phyloP scores from a whole-genome alignment of 2,888 invertebrate genomes.

The Acleris cristana region DNA sequence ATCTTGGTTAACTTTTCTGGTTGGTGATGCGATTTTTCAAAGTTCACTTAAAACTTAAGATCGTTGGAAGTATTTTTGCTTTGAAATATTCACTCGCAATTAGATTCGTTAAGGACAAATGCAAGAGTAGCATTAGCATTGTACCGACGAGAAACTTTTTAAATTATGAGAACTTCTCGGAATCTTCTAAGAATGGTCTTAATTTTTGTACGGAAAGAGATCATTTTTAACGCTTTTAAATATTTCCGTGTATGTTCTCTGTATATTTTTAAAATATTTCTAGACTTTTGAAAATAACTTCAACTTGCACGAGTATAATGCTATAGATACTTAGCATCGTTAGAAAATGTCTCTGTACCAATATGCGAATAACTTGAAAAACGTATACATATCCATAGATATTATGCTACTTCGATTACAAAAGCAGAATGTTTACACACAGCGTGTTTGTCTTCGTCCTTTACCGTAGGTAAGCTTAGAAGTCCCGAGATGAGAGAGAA shows the following conservation, averaged over 20 bases:
- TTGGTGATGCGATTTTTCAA: background rate
- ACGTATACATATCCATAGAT: background rate
- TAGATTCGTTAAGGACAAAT: background rate
- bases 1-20: conserved; percentile 6
- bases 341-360: background rate
- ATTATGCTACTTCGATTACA: conserved; percentile 7
- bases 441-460: conserved; percentile 16
- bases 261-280: no score
- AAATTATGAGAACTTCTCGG: no score
- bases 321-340: background rate
- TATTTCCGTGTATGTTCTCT: no score
- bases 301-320: background rate
- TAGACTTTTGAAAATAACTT: no score
- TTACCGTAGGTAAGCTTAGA: conserved; percentile 23
- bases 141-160: background rate
- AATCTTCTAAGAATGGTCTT: no score
- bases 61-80: no score
- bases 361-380: background rate
- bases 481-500: conserved; percentile 26
- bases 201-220: no score
- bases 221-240: no score
- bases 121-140: background rate
- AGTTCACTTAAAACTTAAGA: background rate
- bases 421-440: conserved; percentile 27
- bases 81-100: background rate